Evolutionary conservation across 37 sponge, comb jelly and placozoan genomes (phyloP).

Genomic region (Dysidea cf. avara): DNA sequence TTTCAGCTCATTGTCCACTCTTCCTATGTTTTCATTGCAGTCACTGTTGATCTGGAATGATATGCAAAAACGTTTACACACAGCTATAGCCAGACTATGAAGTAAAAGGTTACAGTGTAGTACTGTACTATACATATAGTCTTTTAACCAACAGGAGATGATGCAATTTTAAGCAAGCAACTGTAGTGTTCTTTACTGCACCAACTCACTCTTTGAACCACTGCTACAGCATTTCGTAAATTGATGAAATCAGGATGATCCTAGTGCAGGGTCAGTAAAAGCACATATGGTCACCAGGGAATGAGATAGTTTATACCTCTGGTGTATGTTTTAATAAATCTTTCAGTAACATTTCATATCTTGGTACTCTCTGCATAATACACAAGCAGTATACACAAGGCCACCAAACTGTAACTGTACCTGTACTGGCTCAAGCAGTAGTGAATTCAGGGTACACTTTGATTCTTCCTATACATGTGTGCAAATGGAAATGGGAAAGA

Average conservation of each 20-base stretch:
- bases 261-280: no score
- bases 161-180: no score
- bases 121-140: no score
- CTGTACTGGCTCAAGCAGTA: conserved; percentile 73
- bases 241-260: conserved; percentile 53
- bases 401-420: not conserved
- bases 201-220: conserved; percentile 61
- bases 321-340: conserved; percentile 72
- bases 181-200: no score
- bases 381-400: not conserved
- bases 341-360: conserved; percentile 76
- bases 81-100: no score
- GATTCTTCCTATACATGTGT: conserved; percentile 41
- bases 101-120: no score
- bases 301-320: conserved; percentile 33
- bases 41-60: conserved; percentile 66
- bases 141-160: no score
- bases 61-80: no score
- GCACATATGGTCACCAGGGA: not conserved
- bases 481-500: no score
- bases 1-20: conserved; percentile 74
- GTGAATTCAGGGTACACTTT: conserved; percentile 61
- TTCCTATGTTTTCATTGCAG: conserved; percentile 69
- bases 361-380: conserved; percentile 53
- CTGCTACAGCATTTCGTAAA: conserved; percentile 56